Percentiles rank a stretch among this genome's conserved stretches.
Conservation (phyloP, 2,888 invertebrate species). For the Trichopria drosophilae region DNA sequence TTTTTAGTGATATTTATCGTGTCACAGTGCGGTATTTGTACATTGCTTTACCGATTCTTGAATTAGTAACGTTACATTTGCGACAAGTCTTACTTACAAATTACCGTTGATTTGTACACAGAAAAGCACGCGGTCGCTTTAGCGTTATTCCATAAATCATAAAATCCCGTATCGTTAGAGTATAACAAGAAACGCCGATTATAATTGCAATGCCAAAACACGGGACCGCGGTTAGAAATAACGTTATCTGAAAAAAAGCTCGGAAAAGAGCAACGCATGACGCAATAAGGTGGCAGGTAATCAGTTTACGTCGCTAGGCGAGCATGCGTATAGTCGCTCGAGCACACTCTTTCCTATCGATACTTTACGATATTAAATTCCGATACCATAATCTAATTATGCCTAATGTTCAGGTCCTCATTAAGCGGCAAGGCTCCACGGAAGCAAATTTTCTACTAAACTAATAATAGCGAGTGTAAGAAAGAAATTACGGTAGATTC, state of each 20-base stretch:
- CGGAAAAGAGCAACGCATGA: constrained; percentile 34
- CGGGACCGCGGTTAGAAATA: constrained; percentile 37
- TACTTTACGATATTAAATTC: constrained; percentile 27
- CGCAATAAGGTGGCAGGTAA: constrained; percentile 44
- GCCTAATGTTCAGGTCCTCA: too few species aligned
- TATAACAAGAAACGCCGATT: constrained; percentile 42
- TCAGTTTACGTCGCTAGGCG: constrained; percentile 48
- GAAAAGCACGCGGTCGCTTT: constrained; percentile 29
- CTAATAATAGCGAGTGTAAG: too few species aligned
- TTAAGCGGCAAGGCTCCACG: too few species aligned
- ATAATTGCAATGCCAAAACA: constrained; percentile 44
- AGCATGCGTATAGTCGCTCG: constrained; percentile 21
- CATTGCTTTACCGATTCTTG: too few species aligned
- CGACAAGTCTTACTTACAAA: too few species aligned
- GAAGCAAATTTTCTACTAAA: too few species aligned
- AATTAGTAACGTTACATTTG: too few species aligned
- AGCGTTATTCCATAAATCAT: constrained; percentile 43
- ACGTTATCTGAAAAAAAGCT: constrained; percentile 38
- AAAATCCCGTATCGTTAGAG: constrained; percentile 38
- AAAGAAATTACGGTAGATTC: too few species aligned
- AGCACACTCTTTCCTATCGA: constrained; percentile 1
- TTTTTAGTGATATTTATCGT: too few species aligned
- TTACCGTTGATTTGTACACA: too few species aligned
- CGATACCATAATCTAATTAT: background rate
- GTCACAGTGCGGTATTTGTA: too few species aligned